phyloP scores from a whole-genome alignment of 2,113 vertebrate species.

The Cephalophus harveyi region DNA sequence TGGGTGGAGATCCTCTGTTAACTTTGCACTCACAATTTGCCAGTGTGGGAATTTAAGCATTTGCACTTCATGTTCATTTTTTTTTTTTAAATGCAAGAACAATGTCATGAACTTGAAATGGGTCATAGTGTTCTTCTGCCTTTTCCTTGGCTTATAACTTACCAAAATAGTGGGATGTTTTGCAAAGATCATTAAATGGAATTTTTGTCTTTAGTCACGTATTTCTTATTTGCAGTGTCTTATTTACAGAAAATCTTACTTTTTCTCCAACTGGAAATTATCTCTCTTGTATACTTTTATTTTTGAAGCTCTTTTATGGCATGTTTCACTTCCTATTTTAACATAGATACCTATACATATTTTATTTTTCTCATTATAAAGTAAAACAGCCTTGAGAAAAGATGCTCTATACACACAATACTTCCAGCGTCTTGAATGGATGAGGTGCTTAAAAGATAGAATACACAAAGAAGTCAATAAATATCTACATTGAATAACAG shows the following conservation, averaged over 20 bases:
- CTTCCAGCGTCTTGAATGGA: neutral
- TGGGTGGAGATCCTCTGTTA: neutral
- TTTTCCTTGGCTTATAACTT: conserved; percentile 27
- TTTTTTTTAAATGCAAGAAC: neutral
- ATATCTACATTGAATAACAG: neutral
- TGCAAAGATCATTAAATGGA: conserved; percentile 15
- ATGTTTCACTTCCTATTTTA: conserved; percentile 8
- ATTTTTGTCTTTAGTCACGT: neutral
- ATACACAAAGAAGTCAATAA: neutral
- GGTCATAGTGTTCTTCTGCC: neutral
- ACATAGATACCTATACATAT: neutral
- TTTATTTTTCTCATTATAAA: conserved; percentile 21
- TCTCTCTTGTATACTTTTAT: neutral
- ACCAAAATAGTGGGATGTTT: conserved; percentile 39
- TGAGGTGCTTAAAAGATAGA: neutral
- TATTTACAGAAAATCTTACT: neutral
- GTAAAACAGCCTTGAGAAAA: neutral
- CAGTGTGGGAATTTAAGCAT: neutral
- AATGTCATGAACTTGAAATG: conserved; percentile 46
- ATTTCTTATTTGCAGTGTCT: neutral
- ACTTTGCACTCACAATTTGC: neutral
- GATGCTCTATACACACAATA: neutral
- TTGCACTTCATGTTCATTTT: neutral
- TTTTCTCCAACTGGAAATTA: conserved; percentile 22
- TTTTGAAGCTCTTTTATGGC: conserved; percentile 17